Base-by-base conservation (phyloP, 2,888 invertebrate genomes). In the Cerastis rubricosa region DNA sequence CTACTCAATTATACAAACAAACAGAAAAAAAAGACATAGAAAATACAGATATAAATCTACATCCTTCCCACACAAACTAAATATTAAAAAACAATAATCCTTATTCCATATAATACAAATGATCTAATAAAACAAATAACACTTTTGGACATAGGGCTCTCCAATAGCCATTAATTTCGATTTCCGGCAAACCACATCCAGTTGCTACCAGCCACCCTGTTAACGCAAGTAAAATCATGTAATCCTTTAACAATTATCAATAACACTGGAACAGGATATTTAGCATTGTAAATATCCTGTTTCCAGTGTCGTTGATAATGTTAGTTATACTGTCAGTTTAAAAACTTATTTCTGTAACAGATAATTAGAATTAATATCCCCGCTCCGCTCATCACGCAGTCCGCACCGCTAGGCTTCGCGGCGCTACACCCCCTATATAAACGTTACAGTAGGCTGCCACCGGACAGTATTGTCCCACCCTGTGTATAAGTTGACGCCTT, bases 401-500 rank as follows among this genome's bases (percentile, higher is more conserved):
- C 49, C 66, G 25, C 35, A 71, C 66, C 89, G 84, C 87, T 82
- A 70, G 86, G 87, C 89, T 83, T 75, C 63, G 64, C 68, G 11
- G 12, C 63, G 68, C 63, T 72, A 47, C 78, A 25, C 66, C 91
- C 94, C 94, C 93, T 94, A 95, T 95, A 95, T 93, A 94, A 95
- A 91, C 91, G 89, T 86, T 80, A 90, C 90, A 83, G 85, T 90
- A 85, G 81, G 77, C 85, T 80, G 78, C 83, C 77, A 78, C 78
- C 88, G 88, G 87, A 89, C 95, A 95, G 94, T 94, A 88, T 84
- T 76, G 75, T 80, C 89, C 80, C 93, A 90, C 89, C 90, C 91
- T 87, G 87, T 90, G 88, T 85, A 80, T 81, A 77, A 84, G 78
- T 85, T 72, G 87, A 76, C 65, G 49, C 59, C 59, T 78, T 40